Conservation (phyloP, 1,140 invertebrate species). For the Ips nitidus region DNA sequence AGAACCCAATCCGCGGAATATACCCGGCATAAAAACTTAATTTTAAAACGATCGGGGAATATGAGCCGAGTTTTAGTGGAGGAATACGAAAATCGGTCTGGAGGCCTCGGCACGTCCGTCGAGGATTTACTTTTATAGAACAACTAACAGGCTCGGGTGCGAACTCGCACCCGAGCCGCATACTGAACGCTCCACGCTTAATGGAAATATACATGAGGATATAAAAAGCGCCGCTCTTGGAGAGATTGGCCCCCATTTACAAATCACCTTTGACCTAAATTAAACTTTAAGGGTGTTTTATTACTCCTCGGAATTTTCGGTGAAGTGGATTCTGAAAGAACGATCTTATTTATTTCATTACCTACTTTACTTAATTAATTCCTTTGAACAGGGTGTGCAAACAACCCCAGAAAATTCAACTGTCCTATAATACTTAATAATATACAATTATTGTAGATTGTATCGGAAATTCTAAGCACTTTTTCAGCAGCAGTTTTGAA, state of each 20-base stretch:
- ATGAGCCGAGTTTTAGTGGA: constrained; percentile 37
- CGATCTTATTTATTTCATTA: no score
- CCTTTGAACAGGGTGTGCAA: no score
- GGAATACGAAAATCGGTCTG: constrained; percentile 42
- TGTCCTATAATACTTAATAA: no score
- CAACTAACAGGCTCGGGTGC: constrained; percentile 49
- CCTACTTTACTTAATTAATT: no score
- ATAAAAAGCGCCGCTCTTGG: constrained; percentile 36
- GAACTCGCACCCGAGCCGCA: constrained; percentile 44
- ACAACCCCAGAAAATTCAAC: no score
- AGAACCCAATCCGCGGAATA: neutral
- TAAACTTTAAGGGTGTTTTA: constrained; percentile 32
- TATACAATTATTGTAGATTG: no score
- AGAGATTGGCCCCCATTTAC: constrained; percentile 40
- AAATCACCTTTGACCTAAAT: constrained; percentile 39
- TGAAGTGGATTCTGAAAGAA: no score
- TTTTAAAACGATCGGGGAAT: constrained; percentile 40
- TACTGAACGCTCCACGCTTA: constrained; percentile 48
- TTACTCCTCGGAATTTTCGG: constrained; percentile 10
- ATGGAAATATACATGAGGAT: constrained; percentile 52
- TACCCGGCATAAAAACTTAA: constrained; percentile 36
- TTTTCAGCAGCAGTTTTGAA: no score
- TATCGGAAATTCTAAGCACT: no score
- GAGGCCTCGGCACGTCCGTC: constrained; percentile 45
- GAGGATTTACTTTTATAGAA: constrained; percentile 51